Evolutionary conservation across 2,113 vertebrate genomes (phyloP).

Genomic region (Sylvia atricapilla): DNA sequence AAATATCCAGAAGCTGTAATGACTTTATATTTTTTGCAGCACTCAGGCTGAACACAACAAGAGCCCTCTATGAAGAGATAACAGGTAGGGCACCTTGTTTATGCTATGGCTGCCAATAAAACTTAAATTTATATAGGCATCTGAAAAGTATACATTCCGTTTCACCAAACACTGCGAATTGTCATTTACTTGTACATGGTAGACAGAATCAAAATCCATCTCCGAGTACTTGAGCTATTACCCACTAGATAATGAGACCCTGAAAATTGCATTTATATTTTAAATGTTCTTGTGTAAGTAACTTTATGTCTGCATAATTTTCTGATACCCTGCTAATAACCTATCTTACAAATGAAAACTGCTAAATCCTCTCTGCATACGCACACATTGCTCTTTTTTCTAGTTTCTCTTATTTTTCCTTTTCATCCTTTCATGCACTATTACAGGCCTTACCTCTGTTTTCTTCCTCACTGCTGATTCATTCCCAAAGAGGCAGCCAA

Average conservation of each 20-base stretch:
- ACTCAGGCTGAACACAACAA: background rate
- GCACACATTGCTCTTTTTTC: background rate
- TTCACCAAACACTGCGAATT: background rate
- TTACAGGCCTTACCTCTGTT: background rate
- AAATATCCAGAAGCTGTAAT: conserved; percentile 49
- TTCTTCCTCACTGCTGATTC: background rate
- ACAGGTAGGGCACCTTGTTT: background rate
- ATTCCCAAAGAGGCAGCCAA: background rate
- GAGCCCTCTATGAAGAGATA: conserved; percentile 17
- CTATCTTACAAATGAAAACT: background rate
- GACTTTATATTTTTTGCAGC: conserved; percentile 36
- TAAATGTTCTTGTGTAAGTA: conserved; percentile 19
- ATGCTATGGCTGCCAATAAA: background rate
- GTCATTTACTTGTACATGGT: background rate
- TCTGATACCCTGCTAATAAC: background rate
- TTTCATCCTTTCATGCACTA: background rate
- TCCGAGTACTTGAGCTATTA: conserved; percentile 7
- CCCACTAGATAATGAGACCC: background rate
- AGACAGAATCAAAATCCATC: conserved; percentile 17
- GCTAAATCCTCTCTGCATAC: background rate
- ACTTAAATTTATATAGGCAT: background rate
- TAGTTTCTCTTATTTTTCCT: background rate
- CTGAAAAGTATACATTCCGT: background rate
- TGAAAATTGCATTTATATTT: conserved; percentile 21
- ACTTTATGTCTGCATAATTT: background rate